A percentile compares a stretch with the other conserved stretches of the same genome.
phyloP scores from a whole-genome alignment of 2,797 vertebrate genomes.

The Gorsachius magnificus region DNA sequence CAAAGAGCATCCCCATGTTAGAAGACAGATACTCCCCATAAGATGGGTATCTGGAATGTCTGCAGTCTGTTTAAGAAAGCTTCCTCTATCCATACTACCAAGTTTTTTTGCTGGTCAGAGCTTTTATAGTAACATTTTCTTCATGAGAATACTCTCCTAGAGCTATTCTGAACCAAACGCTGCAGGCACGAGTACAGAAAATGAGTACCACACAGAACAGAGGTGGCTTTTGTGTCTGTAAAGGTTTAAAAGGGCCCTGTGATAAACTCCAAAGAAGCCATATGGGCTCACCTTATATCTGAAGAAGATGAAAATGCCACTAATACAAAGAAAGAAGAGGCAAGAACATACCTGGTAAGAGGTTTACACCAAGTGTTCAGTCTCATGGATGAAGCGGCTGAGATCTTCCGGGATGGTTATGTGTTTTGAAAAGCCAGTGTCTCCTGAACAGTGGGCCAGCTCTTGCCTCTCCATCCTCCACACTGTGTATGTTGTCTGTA shows the following conservation, averaged over 20 bases:
- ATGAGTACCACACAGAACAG: not conserved
- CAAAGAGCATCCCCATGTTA: not conserved
- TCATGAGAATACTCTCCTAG: not conserved
- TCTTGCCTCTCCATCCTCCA: not conserved
- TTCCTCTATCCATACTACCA: not conserved
- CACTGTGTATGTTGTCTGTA: not conserved
- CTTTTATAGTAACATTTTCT: not conserved
- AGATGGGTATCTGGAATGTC: not conserved
- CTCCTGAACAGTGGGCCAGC: not conserved
- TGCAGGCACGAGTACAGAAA: not conserved
- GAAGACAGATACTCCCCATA: not conserved
- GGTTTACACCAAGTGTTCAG: not conserved
- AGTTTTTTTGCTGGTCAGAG: not conserved
- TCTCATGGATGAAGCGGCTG: not conserved
- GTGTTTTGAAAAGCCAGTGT: not conserved
- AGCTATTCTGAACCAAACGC: not conserved
- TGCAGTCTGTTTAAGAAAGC: not conserved
- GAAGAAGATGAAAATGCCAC: not conserved
- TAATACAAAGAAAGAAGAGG: not conserved
- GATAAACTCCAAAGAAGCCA: not conserved
- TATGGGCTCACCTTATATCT: not conserved
- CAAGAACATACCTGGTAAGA: not conserved
- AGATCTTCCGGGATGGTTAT: not conserved
- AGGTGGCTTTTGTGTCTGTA: not conserved
- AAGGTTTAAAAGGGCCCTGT: not conserved